Base-by-base conservation (phyloP, 23 tunicate species). In the Aplidium turbinatum region DNA sequence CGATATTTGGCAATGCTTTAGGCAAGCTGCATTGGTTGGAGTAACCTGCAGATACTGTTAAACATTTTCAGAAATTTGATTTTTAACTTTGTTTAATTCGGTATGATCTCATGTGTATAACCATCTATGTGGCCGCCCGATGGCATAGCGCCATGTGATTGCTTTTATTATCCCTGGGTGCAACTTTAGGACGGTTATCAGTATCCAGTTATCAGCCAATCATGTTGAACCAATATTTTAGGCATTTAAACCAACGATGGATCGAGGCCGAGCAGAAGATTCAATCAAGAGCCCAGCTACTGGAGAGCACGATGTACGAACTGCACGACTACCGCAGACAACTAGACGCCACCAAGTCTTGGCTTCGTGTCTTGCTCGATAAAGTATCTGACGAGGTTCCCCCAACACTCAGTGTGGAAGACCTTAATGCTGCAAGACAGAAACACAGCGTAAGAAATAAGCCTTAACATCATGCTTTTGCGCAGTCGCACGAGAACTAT, bases 361-460 rank as follows among this genome's bases (percentile, higher is more conserved):
- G 91, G 91, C 67, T 91, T 35, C 23, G 21, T 21, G 82, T 50
- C 4, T 57, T 63, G 50, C 52, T 78, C 33, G 72, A 78, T 13
- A 84, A 81, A 52, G 73, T 84, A 33, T 30, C 51, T 0, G 82
- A 73, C 26, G 80, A 83, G 19, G 86, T 84, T 6, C 97, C 90
- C 13, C 74, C 73, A 81, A 91, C 97, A 1, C 72, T 84, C 31
- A 83, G 90, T 35, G 82, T 91, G 32, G 97, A 91, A 27, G 97
- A 91, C 31, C 54, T 91, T 0, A 79, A 84, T 33, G 48, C 55
- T 0, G 72, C 76, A 18, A 45, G 86, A 57, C 80, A 84, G 36
- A 79, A 79, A n/a, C 91, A 91, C 70, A 73, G 73, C 28, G 97
- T 91, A 33, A 82, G 77, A n/a, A n/a, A n/a, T n/a, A n/a, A n/a